Evolutionary conservation across 1,140 invertebrate genomes (phyloP).

Genomic region (Orius insidiosus): DNA sequence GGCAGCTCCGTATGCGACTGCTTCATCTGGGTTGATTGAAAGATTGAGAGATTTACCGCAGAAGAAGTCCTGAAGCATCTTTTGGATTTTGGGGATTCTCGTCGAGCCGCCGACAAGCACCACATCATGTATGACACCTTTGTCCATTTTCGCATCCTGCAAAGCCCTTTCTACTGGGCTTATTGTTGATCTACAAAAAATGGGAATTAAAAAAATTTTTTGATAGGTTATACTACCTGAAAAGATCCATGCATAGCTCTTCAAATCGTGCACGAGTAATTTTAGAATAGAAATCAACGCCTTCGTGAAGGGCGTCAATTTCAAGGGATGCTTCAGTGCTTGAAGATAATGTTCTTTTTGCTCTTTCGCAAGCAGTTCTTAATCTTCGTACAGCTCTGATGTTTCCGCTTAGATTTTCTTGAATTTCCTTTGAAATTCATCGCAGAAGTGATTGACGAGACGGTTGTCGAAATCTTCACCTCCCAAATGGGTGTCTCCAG

Average conservation of each 20-base stretch:
- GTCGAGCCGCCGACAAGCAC: constrained; percentile 55
- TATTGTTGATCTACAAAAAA: constrained; percentile 30
- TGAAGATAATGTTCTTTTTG: constrained; percentile 64
- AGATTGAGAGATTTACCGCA: constrained; percentile 41
- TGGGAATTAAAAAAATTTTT: not conserved
- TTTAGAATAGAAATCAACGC: constrained; percentile 54
- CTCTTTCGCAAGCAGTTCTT: constrained; percentile 48
- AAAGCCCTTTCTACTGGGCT: constrained; percentile 40
- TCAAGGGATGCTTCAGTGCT: constrained; percentile 48
- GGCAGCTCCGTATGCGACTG: constrained; percentile 45
- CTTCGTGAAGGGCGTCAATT: constrained; percentile 50
- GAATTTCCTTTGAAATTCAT: constrained; percentile 33
- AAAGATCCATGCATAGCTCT: constrained; percentile 70
- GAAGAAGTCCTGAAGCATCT: constrained; percentile 36
- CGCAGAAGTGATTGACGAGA: constrained; percentile 59
- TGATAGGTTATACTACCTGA: constrained; percentile 21
- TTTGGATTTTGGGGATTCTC: constrained; percentile 36
- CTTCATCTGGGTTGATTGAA: constrained; percentile 49
- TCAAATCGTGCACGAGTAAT: constrained; percentile 59
- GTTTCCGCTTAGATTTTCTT: constrained; percentile 30
- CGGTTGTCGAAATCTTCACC: constrained; percentile 68
- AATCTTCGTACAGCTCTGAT: constrained; percentile 29
- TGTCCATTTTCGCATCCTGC: constrained; percentile 47
- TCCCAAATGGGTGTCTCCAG: constrained; percentile 53
- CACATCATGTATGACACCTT: constrained; percentile 44